These are phyloP conservation scores for Pachydiplax longipennis DNA, from an alignment of 2,888 invertebrate species.

Conservation along the genomic window DNA sequence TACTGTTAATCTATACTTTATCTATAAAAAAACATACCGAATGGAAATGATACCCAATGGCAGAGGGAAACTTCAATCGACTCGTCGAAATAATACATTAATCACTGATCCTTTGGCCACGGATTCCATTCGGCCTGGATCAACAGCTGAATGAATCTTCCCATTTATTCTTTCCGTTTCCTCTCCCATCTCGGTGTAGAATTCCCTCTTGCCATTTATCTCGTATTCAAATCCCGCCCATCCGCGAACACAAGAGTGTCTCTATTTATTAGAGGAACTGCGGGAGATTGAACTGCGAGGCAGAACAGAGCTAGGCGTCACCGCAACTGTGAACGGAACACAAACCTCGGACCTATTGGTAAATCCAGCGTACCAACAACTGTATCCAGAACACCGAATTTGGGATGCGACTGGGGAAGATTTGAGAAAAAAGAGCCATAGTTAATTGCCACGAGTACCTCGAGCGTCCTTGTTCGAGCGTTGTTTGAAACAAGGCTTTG, in stretches of 20 bases:
- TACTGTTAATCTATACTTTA: no score
- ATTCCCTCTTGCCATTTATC: neutral
- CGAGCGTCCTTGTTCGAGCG: no score
- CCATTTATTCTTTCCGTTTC: neutral
- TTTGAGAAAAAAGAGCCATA: no score
- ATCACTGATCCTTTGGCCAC: neutral
- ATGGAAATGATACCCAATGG: no score
- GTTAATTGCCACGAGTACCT: no score
- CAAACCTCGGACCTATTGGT: neutral
- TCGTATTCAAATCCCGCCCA: neutral
- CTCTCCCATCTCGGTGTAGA: neutral
- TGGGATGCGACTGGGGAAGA: no score
- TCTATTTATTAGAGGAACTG: neutral
- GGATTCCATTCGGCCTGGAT: neutral
- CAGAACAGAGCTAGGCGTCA: neutral
- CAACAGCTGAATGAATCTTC: neutral
- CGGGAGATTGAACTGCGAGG: neutral
- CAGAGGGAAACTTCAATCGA: no score
- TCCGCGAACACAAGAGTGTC: slow-evolving; percentile 1
- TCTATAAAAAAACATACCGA: no score
- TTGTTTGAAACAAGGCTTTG: no score
- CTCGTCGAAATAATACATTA: neutral
- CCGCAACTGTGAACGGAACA: neutral
- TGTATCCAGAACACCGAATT: no score
- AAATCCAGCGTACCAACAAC: neutral